Evolutionary conservation across 2,888 invertebrate species (phyloP), one percentile per base, ranked within the genome.

Genomic region (Polyommatus iphigenia): DNA sequence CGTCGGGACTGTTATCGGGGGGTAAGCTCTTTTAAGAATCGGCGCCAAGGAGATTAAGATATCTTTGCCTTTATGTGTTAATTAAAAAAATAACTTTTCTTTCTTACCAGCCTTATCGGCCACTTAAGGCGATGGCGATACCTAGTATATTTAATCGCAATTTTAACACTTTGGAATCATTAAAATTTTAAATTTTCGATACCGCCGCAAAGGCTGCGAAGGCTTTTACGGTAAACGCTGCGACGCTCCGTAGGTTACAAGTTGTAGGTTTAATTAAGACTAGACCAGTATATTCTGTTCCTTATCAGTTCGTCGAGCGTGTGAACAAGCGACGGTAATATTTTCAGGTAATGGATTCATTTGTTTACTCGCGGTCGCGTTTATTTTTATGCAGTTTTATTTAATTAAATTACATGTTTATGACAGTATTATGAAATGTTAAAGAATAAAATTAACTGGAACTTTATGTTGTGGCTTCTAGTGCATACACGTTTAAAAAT

Each of bases 41-140:
- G 93, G 93, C 93, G 93, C 93, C 93, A 88, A 82, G 84, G 87
- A 92, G 93, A 93, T 93, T 93, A 93, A 93, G 91, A 91, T 92
- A 92, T 88, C 91, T 86, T 67, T 82, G 85, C 86, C 85, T 87
- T 88, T 90, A 92, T 90, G 93, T 93, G 92, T 93, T 93, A 93
- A 93, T 93, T 93, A 89, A 92, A 92, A 92, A 92, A 91, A 88
- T 85, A 86, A 89, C 87, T 88, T 88, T 87, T 87, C 82, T 85
- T 86, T 86, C 87, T 87, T 85, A 87, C 85, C 83, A 83, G 82
- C 84, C 84, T 91, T 92, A 93, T 93, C 93, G 83, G 85, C 88
- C 92, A 91, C 91, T 93, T 92, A 91, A 90, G 88, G 82, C 84
- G 88, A 89, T 84, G 86, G 83, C 84, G 88, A 90, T 85, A 84